Conservation (phyloP, 2,113 vertebrate species). For the Siphamia tubifer region DNA sequence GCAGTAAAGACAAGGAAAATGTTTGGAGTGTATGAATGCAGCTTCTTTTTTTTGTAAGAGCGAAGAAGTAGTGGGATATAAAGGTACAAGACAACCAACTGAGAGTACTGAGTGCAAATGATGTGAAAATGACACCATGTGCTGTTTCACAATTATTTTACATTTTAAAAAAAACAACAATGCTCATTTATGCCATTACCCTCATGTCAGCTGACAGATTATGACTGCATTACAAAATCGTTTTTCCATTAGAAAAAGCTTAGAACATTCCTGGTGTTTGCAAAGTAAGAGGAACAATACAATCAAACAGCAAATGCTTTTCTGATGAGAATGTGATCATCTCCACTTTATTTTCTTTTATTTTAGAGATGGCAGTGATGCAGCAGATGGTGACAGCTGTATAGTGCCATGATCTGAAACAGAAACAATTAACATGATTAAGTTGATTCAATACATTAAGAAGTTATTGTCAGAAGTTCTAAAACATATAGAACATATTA, state of each 20-base stretch:
- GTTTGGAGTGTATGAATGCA: neutral
- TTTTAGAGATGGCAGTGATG: slow-evolving; percentile 10
- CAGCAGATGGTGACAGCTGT: slow-evolving; percentile 20
- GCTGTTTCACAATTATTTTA: neutral
- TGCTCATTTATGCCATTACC: neutral
- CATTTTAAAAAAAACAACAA: neutral
- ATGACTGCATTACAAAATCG: neutral
- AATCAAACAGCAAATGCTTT: neutral
- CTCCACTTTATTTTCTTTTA: slow-evolving; percentile 3
- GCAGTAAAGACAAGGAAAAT: neutral
- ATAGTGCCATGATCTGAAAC: slow-evolving; percentile 20
- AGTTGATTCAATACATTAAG: neutral
- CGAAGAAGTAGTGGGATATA: neutral
- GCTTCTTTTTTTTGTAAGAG: slow-evolving; percentile 12
- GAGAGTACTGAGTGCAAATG: neutral
- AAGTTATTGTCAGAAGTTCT: no score
- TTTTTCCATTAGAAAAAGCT: neutral
- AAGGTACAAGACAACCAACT: neutral
- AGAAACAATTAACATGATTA: neutral
- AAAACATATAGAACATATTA: no score
- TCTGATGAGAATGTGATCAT: neutral
- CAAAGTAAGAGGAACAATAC: neutral
- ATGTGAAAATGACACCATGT: neutral
- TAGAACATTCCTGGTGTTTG: neutral
- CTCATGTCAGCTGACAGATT: neutral